Base-by-base conservation (phyloP, 2,113 vertebrate genomes). In the Ceyx cyanopectus region DNA sequence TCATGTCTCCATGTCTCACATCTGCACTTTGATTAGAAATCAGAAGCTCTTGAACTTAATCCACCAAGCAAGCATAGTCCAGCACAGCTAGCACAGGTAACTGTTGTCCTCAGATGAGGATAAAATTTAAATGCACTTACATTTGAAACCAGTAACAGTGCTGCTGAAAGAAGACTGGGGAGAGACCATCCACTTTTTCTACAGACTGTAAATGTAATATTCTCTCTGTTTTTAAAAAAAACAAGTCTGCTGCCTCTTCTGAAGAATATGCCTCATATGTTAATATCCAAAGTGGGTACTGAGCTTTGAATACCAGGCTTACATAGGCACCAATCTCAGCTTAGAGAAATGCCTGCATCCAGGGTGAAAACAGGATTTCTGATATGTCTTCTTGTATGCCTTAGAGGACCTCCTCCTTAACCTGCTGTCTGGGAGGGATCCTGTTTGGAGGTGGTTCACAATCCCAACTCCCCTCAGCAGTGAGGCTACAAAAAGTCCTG, bases 21-120 rank as follows among this genome's bases (percentile, higher is more conserved):
- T 37, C 48, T 74, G n/a, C 21, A 30, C 27, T 86, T 69, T 37
- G 56, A 45, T 60, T 56, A 78, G 45, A 75, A 87, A 76, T 57
- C 19, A 9, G 24, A 77, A 79, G 70, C 45, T 76, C 66, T 82
- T 81, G 75, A 75, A 6, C 37, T 79, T 81, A 79, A 76, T 85
- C 85, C 54, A 46, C n/a, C n/a, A 29, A 3, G 13, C 18, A 81
- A 54, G 32, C 22, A 4, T 6, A 32, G 62, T 9, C 46, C 4
- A 7, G 61, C 53, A 43, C 2, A 75, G 73, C 27, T 73, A 18
- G 73, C 22, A 34, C 32, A 67, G 78, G 11, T 37, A 84, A n/a
- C 16, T 30, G 32, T 61, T 50, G 65, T 37, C 57, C 65, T 37
- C 46, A 50, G 46, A 16, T 30, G 51, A 63, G 53, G 68, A 27